Base-by-base conservation (phyloP, 2,888 invertebrate genomes). In the Chydorus sphaericus region DNA sequence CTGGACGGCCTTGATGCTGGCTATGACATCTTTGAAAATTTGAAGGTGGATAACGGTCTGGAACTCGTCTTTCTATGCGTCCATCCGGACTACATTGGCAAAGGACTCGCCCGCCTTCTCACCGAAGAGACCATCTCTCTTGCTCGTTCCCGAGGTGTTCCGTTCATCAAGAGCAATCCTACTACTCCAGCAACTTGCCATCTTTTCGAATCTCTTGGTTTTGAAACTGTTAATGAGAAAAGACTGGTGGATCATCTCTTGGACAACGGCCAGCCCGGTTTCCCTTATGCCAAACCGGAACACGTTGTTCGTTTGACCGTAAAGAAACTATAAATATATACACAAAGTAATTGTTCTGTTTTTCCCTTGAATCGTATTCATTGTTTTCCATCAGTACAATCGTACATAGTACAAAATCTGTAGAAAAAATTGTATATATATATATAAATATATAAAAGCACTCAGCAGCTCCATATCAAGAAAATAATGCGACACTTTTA, bases 51-150 rank as follows among this genome's bases (percentile, higher is more conserved):
- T n/a, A 14, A 20, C 10, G 37, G 31, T 10, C 31, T 55, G 48
- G 55, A 55, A 33, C 6, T 55, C 33, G 37, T 33, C 7, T 55
- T 55, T 37, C 30, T 55, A n/a, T 37, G 55, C 48, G 55, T 55
- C 10, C 48, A 26, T 3, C 6, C n/a, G 2, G 18, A 20, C 2
- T 33, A 55, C 49, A 28, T 36, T 4, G 48, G 55, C 11, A 48
- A 18, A 16, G 55, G 55, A 10, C 31, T 55, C 4, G 49, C 55
- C 2, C 26, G 33, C 1, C 30, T 23, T 11, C 28, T 55, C 10
- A 36, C 39, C 16, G 18, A 31, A n/a, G 28, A 55, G 28, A 49
- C 48, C 5, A 55, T 55, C 11, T n/a, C 31, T 8, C 7, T 31
- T 10, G 55, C 55, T 16, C 20, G 36, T 29, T 20, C 26, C 4